phyloP scores from a whole-genome alignment of 2,888 invertebrate species.

The Drosophila flavopinicola region DNA sequence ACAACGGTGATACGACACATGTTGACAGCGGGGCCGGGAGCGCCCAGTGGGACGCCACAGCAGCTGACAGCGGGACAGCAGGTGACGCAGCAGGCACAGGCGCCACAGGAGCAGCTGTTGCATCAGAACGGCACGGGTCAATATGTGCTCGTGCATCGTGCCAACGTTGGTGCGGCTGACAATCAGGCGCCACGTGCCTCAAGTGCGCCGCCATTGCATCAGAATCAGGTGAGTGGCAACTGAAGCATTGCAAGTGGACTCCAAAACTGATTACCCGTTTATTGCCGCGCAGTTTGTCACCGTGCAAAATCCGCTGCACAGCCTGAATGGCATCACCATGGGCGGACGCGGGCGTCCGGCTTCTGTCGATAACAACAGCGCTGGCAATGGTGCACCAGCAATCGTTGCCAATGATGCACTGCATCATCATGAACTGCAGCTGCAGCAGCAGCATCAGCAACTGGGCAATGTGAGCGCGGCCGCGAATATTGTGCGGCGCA shows the following conservation, averaged over 20 bases:
- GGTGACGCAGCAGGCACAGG: constrained; percentile 55
- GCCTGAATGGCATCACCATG: constrained; percentile 84
- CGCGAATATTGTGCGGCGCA: constrained; percentile 83
- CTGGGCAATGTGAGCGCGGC: constrained; percentile 75
- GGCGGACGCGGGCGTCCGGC: constrained; percentile 88
- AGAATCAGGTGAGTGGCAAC: constrained; percentile 84
- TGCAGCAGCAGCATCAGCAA: constrained; percentile 82
- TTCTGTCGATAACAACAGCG: constrained; percentile 86
- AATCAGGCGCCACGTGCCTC: constrained; percentile 92
- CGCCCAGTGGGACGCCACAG: constrained; percentile 43
- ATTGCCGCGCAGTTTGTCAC: constrained; percentile 65
- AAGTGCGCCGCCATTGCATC: constrained; percentile 91
- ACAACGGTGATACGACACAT: constrained; percentile 88
- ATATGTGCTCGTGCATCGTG: constrained; percentile 92
- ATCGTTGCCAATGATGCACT: constrained; percentile 53
- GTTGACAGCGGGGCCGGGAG: constrained; percentile 82
- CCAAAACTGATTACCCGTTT: constrained; percentile 10
- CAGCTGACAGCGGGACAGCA: constrained; percentile 60
- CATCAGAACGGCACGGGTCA: constrained; percentile 87
- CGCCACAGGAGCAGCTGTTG: constrained; percentile 69
- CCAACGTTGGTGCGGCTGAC: constrained; percentile 86
- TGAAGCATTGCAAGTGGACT: background rate
- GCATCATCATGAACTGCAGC: constrained; percentile 64
- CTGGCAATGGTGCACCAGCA: constrained; percentile 54
- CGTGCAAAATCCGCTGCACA: constrained; percentile 83